Percentiles rank a stretch among this genome's conserved stretches.
These are phyloP conservation scores for Antechinus flavipes DNA, from an alignment of 2,113 vertebrate genomes.

Conservation along the genomic window DNA sequence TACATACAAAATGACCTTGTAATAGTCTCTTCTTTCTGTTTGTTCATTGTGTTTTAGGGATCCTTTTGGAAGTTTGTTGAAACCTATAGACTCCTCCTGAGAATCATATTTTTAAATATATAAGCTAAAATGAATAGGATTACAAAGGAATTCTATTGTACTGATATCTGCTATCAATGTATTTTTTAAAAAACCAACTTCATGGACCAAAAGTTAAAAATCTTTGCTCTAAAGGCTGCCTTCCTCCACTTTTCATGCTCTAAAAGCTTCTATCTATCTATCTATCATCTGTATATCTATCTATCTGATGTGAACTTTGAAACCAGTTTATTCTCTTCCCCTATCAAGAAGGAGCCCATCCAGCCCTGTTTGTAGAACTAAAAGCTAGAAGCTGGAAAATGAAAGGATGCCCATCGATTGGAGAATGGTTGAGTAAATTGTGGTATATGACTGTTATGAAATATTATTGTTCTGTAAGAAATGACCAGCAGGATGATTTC, in stretches of 20 bases:
- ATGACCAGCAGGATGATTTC: too few relatives aligned
- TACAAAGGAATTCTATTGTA: background rate
- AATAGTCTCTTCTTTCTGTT: background rate
- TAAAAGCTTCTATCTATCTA: background rate
- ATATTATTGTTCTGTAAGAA: too few relatives aligned
- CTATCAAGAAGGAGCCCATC: too few relatives aligned
- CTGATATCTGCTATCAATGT: background rate
- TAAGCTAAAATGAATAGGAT: background rate
- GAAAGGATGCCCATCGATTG: too few relatives aligned
- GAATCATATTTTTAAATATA: background rate
- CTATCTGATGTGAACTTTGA: too few relatives aligned
- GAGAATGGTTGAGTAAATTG: too few relatives aligned
- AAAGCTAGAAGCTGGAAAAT: too few relatives aligned
- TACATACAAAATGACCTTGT: background rate
- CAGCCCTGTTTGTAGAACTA: too few relatives aligned
- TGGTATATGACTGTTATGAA: too few relatives aligned
- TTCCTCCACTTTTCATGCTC: background rate
- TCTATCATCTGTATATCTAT: too few relatives aligned
- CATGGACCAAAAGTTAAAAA: background rate
- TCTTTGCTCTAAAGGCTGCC: background rate
- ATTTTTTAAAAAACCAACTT: background rate
- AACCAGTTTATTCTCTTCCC: too few relatives aligned
- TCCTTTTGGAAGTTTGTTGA: background rate
- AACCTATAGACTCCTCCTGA: background rate
- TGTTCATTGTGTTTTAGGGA: background rate